Percentiles rank a stretch among this genome's conserved stretches.
Evolutionary conservation across 2,888 invertebrate genomes (phyloP).

Genomic region (Amphimallon solstitiale): DNA sequence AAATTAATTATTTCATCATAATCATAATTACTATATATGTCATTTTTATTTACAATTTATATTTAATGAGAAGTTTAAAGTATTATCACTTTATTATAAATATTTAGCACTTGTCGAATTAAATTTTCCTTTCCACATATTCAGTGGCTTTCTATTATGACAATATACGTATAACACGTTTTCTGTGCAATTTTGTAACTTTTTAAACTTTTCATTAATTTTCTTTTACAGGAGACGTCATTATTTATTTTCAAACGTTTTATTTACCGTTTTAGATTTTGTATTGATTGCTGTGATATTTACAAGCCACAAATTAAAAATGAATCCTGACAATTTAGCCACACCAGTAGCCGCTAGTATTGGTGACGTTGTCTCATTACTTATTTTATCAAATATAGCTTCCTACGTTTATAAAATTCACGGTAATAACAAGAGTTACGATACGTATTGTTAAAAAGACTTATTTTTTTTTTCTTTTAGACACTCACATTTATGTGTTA

Average conservation of each 20-base stretch:
- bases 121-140: no score
- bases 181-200: neutral
- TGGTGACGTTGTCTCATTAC: conserved; percentile 93
- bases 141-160: neutral
- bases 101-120: no score
- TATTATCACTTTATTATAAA: no score
- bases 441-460: neutral
- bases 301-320: conserved; percentile 80
- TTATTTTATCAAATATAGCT: conserved; percentile 85
- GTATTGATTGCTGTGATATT: conserved; percentile 93
- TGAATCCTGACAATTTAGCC: conserved; percentile 97
- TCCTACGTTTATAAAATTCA: conserved; percentile 77
- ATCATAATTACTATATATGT: no score
- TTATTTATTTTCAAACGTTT: conserved; percentile 21
- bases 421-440: conserved; percentile 63
- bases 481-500: conserved; percentile 78
- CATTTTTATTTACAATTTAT: no score
- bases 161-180: neutral
- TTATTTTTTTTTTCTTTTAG: conserved; percentile 59
- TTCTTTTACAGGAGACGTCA: no score
- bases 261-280: conserved; percentile 73
- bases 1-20: no score
- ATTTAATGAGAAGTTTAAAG: no score
- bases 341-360: conserved; percentile 96
- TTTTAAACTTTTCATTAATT: no score